Evolutionary conservation across 1,140 invertebrate genomes (phyloP).

Genomic region (Pristionchus pacificus): DNA sequence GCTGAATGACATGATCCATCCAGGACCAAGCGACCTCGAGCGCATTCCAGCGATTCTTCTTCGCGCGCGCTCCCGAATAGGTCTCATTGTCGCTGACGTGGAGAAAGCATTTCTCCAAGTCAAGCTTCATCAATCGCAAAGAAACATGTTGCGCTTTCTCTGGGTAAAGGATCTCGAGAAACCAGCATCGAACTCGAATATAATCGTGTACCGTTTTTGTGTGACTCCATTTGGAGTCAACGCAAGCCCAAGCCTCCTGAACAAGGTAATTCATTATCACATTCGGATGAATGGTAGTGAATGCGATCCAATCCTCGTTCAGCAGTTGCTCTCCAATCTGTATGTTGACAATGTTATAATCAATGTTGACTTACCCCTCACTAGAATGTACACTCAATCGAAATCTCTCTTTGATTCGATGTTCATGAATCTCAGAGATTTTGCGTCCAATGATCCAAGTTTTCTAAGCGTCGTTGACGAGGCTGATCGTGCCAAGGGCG

Average conservation of each 20-base stretch:
- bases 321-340: slow-evolving; percentile 9
- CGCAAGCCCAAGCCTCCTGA: slow-evolving; percentile 21
- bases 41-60: slow-evolving; percentile 24
- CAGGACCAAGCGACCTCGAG: slow-evolving; percentile 29
- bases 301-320: neutral
- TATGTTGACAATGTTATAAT: slow-evolving; percentile 35
- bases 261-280: slow-evolving; percentile 22
- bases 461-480: neutral
- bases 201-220: slow-evolving; percentile 19
- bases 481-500: neutral
- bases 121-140: slow-evolving; percentile 21
- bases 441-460: neutral
- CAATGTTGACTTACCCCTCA: neutral
- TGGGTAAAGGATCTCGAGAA: slow-evolving; percentile 29
- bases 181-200: slow-evolving; percentile 19
- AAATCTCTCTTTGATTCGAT: slow-evolving; percentile 13
- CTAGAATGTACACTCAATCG: neutral
- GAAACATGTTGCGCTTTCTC: slow-evolving; percentile 30
- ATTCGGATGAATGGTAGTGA: slow-evolving; percentile 1
- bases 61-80: slow-evolving; percentile 23
- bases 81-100: slow-evolving; percentile 24
- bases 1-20: slow-evolving; percentile 54
- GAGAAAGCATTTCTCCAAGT: slow-evolving; percentile 40
- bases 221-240: slow-evolving; percentile 34
- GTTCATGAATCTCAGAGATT: slow-evolving; percentile 31